Conservation (phyloP, 2,113 vertebrate genomes). For the Xenus cinereus region DNA sequence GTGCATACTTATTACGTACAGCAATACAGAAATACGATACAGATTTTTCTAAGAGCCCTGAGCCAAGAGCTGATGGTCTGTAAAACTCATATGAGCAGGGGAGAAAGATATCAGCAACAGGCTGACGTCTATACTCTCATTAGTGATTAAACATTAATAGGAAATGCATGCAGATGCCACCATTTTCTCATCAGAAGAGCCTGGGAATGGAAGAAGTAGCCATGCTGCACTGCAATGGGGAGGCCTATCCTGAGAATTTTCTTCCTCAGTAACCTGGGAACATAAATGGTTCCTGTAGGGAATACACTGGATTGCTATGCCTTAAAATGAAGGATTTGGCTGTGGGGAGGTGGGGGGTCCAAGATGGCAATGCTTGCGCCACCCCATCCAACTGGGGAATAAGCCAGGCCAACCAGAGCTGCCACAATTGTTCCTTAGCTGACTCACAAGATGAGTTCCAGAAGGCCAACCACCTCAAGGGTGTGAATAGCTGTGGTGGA, state of each 20-base stretch:
- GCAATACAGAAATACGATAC: not conserved
- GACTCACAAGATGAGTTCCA: not conserved
- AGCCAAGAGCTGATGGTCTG: not conserved
- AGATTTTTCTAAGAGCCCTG: not conserved
- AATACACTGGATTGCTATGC: not conserved
- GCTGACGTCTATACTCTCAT: not conserved
- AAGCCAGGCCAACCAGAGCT: not conserved
- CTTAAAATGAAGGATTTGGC: not conserved
- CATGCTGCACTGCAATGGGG: not conserved
- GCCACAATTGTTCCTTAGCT: not conserved
- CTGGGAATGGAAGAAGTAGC: not conserved
- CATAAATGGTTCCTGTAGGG: not conserved
- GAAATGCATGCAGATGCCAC: not conserved
- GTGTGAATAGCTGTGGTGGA: not conserved
- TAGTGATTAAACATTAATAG: not conserved
- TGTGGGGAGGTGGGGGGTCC: not conserved
- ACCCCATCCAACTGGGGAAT: not conserved
- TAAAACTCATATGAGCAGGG: not conserved
- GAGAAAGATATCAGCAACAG: not conserved
- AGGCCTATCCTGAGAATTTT: not conserved
- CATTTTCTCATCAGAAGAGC: not conserved
- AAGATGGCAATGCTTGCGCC: not conserved
- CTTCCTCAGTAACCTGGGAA: not conserved
- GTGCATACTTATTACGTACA: fast-evolving
- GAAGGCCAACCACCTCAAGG: not conserved